Evolutionary conservation across 2,797 vertebrate genomes (phyloP), one percentile per base, ranked within the genome.

Genomic region (Bovichtus variegatus): DNA sequence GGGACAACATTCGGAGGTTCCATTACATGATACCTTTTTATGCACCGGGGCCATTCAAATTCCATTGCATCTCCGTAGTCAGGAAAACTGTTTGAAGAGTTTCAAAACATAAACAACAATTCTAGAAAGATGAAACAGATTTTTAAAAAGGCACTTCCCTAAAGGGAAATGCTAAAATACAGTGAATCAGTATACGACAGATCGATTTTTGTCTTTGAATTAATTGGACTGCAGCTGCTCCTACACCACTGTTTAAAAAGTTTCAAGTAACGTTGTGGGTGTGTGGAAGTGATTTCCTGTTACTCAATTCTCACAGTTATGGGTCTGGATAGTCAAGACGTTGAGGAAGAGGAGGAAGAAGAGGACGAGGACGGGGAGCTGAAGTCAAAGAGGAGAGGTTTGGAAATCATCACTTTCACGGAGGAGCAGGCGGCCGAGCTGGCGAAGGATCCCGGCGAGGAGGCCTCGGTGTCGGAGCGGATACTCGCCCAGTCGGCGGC

Each of bases 401-500:
- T 96, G 10, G 97, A 97, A 62, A 97, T 99, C 83, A 97, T 99
- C 90, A 98, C 98, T 10, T 98, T 99, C 85, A 99, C 98, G 0
- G 97, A 99, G 88, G 98, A 99, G 87, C 98, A 99, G 94, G 95
- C 98, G 0, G 98, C 98, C 0, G 97, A 98, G 89, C 86, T 99
- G 71, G 98, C 98, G 2, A 97, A 97, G 84, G 96, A 97, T 64
- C 98, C 98, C 0, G 96, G 94, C 2, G 97, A 98, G 74, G 97
- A 96, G 11, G 98, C 98, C 9, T 97, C 97, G 0, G 95, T 99
- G 61, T 99, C 98, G 0, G 98, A 99, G 93, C 97, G 97, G 89
- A 97, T 99, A 81, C 97, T 99, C 25, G 96, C 97, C 74, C 98
- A 99, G 91, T 99, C 98, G 0, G 98, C 98, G 0, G 98, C 98